phyloP scores from a whole-genome alignment of 2,113 vertebrate species.

The Caracal caracal region DNA sequence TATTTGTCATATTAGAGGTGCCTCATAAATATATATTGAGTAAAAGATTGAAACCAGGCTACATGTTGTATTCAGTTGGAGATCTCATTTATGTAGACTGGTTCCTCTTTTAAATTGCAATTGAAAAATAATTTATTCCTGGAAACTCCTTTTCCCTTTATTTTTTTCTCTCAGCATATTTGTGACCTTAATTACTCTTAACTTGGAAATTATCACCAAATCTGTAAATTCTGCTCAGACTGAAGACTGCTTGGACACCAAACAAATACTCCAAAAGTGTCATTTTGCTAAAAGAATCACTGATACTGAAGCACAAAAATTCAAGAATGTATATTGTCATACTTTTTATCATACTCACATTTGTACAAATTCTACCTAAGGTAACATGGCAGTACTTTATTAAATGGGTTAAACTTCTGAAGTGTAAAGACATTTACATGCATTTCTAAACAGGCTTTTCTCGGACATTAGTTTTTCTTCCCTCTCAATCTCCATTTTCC shows the following conservation, averaged over 20 bases:
- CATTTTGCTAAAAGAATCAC: neutral
- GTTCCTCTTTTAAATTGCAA: neutral
- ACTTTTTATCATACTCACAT: neutral
- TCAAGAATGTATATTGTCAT: neutral
- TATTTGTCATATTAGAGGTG: neutral
- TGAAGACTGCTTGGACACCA: neutral
- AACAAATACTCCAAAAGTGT: neutral
- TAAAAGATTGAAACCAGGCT: neutral
- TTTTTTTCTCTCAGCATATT: neutral
- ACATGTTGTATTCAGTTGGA: neutral
- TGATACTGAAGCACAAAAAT: neutral
- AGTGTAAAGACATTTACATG: neutral
- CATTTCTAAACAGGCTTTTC: neutral
- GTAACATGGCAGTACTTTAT: neutral
- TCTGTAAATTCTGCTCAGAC: neutral
- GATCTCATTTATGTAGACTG: neutral
- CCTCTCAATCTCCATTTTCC: neutral
- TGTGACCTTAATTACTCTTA: neutral
- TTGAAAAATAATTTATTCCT: neutral
- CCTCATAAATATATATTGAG: neutral
- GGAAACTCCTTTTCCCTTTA: neutral
- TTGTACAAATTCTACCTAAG: neutral
- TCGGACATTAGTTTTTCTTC: neutral
- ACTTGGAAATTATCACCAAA: neutral
- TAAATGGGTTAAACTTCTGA: neutral